These are phyloP conservation scores for Chrysoperla carnea DNA, from an alignment of 1,140 invertebrate genomes.

Conservation along the genomic window DNA sequence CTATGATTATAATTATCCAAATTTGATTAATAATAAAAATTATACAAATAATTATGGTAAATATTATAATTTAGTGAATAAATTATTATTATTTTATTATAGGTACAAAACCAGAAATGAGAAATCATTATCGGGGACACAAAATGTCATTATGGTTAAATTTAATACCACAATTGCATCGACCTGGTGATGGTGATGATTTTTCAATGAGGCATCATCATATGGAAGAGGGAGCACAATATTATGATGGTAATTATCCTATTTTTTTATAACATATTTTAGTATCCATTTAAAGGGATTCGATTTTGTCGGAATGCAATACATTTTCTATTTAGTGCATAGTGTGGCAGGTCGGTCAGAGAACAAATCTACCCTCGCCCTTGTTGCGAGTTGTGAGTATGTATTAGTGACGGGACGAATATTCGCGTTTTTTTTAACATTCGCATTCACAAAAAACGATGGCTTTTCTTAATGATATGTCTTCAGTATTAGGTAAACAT, in stretches of 20 bases:
- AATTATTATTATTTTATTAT: constrained; percentile 8
- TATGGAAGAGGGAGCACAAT: constrained; percentile 44
- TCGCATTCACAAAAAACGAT: no score
- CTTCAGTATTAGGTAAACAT: no score
- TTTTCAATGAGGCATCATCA: constrained; percentile 64
- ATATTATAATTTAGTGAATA: not conserved
- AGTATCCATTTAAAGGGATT: not conserved
- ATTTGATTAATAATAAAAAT: no score
- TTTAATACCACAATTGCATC: constrained; percentile 72
- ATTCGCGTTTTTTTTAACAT: no score
- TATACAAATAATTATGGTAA: no score
- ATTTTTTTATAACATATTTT: no score
- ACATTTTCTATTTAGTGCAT: not conserved
- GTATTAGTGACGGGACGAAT: no score
- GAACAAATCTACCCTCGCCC: not conserved
- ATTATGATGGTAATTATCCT: constrained; percentile 38
- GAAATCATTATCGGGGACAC: constrained; percentile 73
- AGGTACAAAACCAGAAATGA: constrained; percentile 48
- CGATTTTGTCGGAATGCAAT: not conserved
- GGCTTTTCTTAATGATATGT: no score
- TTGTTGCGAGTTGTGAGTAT: no score
- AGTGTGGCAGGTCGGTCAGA: not conserved
- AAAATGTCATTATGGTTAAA: constrained; percentile 88
- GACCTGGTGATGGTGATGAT: constrained; percentile 48
- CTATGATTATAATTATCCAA: no score